phyloP scores from a whole-genome alignment of 2,888 invertebrate genomes.

The Caenorhabditis sp. region DNA sequence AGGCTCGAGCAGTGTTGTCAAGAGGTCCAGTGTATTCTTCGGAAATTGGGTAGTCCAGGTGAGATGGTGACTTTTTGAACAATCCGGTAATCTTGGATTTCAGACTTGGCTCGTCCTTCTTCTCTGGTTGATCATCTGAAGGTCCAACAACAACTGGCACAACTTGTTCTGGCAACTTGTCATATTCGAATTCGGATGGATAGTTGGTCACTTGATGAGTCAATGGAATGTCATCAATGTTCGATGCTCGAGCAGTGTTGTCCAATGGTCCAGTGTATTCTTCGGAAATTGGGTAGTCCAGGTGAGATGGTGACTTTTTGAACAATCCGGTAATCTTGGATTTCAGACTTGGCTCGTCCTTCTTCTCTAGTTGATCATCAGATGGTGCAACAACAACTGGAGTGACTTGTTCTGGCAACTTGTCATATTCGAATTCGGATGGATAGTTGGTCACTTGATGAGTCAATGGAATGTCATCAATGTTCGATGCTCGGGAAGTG shows the following conservation, averaged over 20 bases:
- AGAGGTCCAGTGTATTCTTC: slow-evolving; percentile 32
- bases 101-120: background rate
- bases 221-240: slow-evolving; percentile 1
- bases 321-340: slow-evolving; percentile 24
- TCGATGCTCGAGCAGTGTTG: background rate
- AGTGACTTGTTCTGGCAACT: slow-evolving; percentile 16
- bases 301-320: slow-evolving; percentile 42
- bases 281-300: slow-evolving; percentile 47
- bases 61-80: slow-evolving; percentile 37
- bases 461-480: slow-evolving; percentile 23
- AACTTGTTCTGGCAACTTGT: background rate
- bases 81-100: slow-evolving; percentile 19
- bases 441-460: slow-evolving; percentile 7
- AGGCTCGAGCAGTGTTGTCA: slow-evolving; percentile 22
- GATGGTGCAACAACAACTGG: slow-evolving; percentile 3
- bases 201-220: background rate
- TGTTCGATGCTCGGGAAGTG: slow-evolving; percentile 10
- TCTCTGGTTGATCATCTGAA: background rate
- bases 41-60: slow-evolving; percentile 28
- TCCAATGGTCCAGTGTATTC: slow-evolving; percentile 29
- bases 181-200: slow-evolving; percentile 2
- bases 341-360: slow-evolving; percentile 23
- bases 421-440: slow-evolving; percentile 30
- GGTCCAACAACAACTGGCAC: background rate
- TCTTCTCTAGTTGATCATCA: slow-evolving; percentile 3